These are phyloP conservation scores for Pteronotus mesoamericanus DNA, from an alignment of 2,797 vertebrate species.

Conservation along the genomic window DNA sequence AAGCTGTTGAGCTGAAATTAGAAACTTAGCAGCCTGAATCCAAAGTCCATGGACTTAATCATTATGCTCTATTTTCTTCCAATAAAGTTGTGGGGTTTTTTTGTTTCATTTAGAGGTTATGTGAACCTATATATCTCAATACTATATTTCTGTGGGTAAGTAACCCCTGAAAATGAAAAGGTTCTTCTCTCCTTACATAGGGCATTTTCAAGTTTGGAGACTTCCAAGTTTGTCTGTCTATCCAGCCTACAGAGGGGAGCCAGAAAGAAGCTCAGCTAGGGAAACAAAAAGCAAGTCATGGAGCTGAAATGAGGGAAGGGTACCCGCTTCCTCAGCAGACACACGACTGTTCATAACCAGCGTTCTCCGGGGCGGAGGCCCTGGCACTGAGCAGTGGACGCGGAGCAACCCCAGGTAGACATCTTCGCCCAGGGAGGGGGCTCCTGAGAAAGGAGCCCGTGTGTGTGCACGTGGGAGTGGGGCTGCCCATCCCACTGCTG, in stretches of 20 bases:
- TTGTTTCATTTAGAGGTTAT: neutral
- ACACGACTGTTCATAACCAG: neutral
- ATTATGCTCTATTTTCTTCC: neutral
- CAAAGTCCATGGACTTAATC: neutral
- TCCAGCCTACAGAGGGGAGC: neutral
- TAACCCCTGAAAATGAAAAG: neutral
- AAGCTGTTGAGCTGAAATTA: neutral
- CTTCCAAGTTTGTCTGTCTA: neutral
- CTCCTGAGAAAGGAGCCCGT: neutral
- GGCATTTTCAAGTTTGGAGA: neutral
- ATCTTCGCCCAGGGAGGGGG: neutral
- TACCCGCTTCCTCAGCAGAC: neutral
- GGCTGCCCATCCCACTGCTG: fast-evolving
- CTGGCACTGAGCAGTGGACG: neutral
- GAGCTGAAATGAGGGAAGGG: no score
- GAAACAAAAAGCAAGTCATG: neutral
- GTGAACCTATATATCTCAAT: neutral
- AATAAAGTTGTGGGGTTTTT: no score
- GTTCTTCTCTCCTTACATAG: neutral
- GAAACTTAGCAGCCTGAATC: neutral
- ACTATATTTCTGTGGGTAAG: neutral
- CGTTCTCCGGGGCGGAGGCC: neutral
- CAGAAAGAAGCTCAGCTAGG: neutral
- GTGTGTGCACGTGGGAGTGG: no score
- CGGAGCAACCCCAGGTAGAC: neutral